These are phyloP conservation scores for Galeruca laticollis DNA, from an alignment of 2,888 invertebrate species.

Conservation along the genomic window DNA sequence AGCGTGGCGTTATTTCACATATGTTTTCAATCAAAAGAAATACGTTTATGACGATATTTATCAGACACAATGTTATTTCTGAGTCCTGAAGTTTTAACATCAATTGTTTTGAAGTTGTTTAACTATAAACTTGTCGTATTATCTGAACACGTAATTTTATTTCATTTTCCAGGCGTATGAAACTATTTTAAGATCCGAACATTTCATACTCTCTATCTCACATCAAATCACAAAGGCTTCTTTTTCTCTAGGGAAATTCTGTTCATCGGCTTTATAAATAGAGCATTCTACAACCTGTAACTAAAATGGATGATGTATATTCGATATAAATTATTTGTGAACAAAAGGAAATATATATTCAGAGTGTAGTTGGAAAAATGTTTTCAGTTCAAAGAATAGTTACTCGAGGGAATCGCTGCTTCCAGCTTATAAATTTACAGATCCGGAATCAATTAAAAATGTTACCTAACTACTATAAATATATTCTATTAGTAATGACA, in stretches of 20 bases:
- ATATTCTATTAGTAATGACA: no score
- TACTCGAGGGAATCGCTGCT: no score
- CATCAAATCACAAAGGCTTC: neutral
- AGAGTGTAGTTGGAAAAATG: no score
- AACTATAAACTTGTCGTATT: neutral
- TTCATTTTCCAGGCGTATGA: neutral
- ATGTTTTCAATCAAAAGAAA: no score
- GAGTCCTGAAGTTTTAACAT: neutral
- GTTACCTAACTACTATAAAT: no score
- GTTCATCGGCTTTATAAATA: constrained; percentile 29
- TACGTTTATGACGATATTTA: no score
- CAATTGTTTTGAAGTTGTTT: neutral
- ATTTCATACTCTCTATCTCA: neutral
- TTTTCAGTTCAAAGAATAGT: no score
- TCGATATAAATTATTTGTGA: constrained; percentile 12
- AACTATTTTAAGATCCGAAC: neutral
- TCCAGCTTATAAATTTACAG: no score
- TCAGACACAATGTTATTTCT: no score
- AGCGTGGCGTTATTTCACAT: no score
- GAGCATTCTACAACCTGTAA: constrained; percentile 3
- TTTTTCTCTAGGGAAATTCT: constrained; percentile 32
- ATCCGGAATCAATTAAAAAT: no score
- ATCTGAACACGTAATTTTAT: neutral
- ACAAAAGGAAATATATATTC: neutral
- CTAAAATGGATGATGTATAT: constrained; percentile 22